A percentile compares a stretch with the other conserved stretches of the same genome.
Evolutionary conservation across 2,797 vertebrate species (phyloP).

Genomic region (Falco berigora): DNA sequence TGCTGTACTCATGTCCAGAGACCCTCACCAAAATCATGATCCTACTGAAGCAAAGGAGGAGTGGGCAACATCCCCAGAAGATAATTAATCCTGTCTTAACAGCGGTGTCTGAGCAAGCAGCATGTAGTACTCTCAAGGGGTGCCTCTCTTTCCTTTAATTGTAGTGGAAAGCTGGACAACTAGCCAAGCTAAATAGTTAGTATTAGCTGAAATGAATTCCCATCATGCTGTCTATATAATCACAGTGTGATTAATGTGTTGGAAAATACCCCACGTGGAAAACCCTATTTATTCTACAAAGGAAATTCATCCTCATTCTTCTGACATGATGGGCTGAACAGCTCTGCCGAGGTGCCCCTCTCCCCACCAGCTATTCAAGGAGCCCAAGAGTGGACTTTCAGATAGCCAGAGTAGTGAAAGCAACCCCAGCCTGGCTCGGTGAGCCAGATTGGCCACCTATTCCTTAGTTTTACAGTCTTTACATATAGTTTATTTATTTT

Average conservation of each 20-base stretch:
- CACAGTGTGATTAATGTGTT: neutral
- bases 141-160: neutral
- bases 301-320: neutral
- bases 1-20: neutral
- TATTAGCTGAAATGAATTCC: neutral
- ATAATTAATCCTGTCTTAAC: neutral
- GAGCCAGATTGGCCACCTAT: neutral
- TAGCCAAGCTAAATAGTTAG: neutral
- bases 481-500: neutral
- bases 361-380: neutral
- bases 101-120: neutral
- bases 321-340: neutral
- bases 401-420: neutral
- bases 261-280: neutral
- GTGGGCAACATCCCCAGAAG: neutral
- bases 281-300: neutral
- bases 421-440: neutral
- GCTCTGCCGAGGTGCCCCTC: accelerated
- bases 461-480: neutral
- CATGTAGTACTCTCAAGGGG: neutral
- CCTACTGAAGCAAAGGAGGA: neutral
- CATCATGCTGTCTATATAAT: neutral
- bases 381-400: neutral
- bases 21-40: neutral
- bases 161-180: neutral